phyloP scores from a whole-genome alignment of 1,140 invertebrate species.

The Dermatophagoides farinae region DNA sequence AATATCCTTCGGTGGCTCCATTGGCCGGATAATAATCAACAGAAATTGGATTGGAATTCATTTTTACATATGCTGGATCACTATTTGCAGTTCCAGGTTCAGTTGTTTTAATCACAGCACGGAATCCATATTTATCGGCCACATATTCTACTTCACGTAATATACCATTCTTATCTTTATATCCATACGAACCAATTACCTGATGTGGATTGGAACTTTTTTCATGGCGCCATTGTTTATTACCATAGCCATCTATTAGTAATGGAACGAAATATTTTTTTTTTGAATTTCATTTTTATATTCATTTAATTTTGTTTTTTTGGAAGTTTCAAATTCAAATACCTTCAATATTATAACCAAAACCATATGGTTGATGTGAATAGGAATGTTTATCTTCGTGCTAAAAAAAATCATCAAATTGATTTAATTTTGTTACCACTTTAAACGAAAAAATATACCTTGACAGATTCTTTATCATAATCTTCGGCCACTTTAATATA shows the following conservation, averaged over 20 bases:
- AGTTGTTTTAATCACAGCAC: conserved; percentile 14
- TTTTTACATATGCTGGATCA: conserved; percentile 10
- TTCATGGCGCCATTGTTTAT: conserved; percentile 16
- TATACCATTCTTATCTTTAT: conserved; percentile 13
- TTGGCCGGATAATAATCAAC: not conserved
- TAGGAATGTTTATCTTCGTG: conserved; percentile 5
- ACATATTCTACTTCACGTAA: conserved; percentile 14
- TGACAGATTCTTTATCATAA: no score
- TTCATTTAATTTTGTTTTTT: not conserved
- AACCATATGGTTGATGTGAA: conserved; percentile 15
- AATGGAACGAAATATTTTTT: not conserved
- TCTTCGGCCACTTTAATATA: no score
- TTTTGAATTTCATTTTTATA: not conserved
- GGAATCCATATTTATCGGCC: conserved; percentile 15
- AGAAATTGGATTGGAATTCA: not conserved
- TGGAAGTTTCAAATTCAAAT: not conserved
- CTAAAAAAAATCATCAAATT: not conserved
- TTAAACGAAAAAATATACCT: no score
- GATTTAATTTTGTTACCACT: no score
- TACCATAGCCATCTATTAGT: conserved; percentile 14
- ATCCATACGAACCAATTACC: conserved; percentile 14
- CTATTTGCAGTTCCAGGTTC: conserved; percentile 15
- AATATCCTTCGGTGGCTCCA: no score
- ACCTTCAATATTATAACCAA: conserved; percentile 16
- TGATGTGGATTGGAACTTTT: conserved; percentile 8